Evolutionary conservation across 2,888 invertebrate genomes (phyloP).

Genomic region (Trilocha varians): DNA sequence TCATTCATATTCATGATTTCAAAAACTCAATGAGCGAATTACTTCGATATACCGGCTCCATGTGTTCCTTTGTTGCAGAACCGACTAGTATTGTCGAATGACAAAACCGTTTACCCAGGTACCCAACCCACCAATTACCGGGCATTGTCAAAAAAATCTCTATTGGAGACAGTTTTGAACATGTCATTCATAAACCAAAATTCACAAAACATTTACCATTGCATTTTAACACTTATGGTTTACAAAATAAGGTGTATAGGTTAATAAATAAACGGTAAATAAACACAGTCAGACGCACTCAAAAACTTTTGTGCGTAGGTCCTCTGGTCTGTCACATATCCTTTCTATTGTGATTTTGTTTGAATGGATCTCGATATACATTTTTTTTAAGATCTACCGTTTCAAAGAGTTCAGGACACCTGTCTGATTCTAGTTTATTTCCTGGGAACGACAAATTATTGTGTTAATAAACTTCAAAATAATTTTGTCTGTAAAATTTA

Average conservation of each 20-base stretch:
- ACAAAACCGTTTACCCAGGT: constrained; percentile 67
- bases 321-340: constrained; percentile 70
- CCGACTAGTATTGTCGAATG: constrained; percentile 52
- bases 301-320: constrained; percentile 58
- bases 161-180: constrained; percentile 67
- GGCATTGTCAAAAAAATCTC: constrained; percentile 58
- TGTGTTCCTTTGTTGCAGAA: constrained; percentile 41
- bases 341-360: constrained; percentile 60
- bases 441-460: constrained; percentile 15
- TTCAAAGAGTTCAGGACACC: constrained; percentile 58
- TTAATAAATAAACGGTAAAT: constrained; percentile 2
- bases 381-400: constrained; percentile 39
- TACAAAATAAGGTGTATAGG: not conserved
- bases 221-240: constrained; percentile 23
- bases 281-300: constrained; percentile 35
- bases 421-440: constrained; percentile 28
- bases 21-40: constrained; percentile 49
- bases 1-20: constrained; percentile 32
- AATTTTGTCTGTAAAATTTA: not conserved
- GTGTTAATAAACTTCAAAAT: not conserved
- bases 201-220: constrained; percentile 8
- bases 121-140: constrained; percentile 72
- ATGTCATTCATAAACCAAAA: constrained; percentile 52
- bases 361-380: constrained; percentile 48
- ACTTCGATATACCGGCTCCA: constrained; percentile 51